These are phyloP conservation scores for Sebastes aleutianus DNA, from an alignment of 2,797 vertebrate genomes.

Conservation along the genomic window DNA sequence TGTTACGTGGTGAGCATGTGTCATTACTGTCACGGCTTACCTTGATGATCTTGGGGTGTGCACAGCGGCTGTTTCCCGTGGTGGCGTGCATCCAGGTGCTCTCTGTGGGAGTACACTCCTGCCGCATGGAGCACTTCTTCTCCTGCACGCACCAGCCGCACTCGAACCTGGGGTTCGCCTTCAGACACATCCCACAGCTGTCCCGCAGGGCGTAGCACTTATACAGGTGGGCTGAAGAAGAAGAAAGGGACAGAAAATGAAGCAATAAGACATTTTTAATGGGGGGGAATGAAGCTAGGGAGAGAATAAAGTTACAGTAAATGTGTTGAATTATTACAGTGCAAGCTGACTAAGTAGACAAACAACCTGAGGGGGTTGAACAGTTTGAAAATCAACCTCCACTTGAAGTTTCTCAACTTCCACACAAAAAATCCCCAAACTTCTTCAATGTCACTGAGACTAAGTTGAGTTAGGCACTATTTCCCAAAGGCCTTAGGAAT, in stretches of 20 bases:
- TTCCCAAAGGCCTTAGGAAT: conserved; percentile 48
- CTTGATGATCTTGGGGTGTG: conserved; percentile 93
- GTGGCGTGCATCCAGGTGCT: conserved; percentile 92
- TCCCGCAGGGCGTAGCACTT: conserved; percentile 94
- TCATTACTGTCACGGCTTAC: conserved; percentile 81
- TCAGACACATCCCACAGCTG: conserved; percentile 96
- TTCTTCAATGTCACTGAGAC: conserved; percentile 35
- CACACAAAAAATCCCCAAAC: background rate
- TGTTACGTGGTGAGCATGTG: conserved; percentile 71
- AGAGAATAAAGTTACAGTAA: background rate
- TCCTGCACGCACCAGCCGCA: conserved; percentile 95
- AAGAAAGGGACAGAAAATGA: background rate
- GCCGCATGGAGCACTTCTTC: conserved; percentile 92
- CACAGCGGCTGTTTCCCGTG: conserved; percentile 90
- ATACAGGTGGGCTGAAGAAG: conserved; percentile 90
- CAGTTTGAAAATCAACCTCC: background rate
- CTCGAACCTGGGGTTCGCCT: conserved; percentile 93
- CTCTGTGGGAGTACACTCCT: conserved; percentile 84
- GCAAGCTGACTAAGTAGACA: background rate
- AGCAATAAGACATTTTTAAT: background rate
- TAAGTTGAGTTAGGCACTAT: conserved; percentile 35
- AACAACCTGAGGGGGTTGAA: background rate
- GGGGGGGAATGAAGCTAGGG: background rate
- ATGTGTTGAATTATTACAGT: background rate
- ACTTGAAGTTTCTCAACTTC: conserved; percentile 10